Base-by-base conservation (phyloP, 2,797 vertebrate species). In the Hydrocynus forskahlii region DNA sequence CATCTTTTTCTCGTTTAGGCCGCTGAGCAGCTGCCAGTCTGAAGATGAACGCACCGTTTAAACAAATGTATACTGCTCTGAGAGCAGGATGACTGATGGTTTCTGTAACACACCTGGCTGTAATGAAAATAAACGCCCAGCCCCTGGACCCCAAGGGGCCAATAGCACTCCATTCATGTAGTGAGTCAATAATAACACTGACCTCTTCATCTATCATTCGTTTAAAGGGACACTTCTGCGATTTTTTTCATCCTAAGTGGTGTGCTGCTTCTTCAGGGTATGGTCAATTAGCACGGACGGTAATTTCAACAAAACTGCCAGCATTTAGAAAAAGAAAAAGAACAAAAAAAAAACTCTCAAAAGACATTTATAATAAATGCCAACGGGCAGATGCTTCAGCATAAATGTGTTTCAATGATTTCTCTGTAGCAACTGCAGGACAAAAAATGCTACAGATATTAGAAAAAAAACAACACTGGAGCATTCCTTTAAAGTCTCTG, bases 1-100 rank as follows among this genome's bases (percentile, higher is more conserved):
- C 75, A 76, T 67, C 14, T 64, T 35, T 55, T n/a, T 35, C 10
- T 55, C 57, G 13, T 63, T 21, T 17, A 57, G 12, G 25, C 45
- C 29, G 13, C 48, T 52, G 13, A 52, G 13, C 10, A 70, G 67
- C 25, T 55, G 40, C 63, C 35, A 54, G 40, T 25, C 55, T n/a
- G 21, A 16, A 62, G 14, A 76, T 70, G 64, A 76, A 70, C 38
- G 21, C 29, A 57, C 40, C 35, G 67, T 55, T 76, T 35, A 71
- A 64, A 63, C 76, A 70, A 81, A 70, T 54, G 16, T 19, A 45
- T 68, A 63, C 29, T 29, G 80, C 50, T 55, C 57, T 62, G 54
- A 12, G 25, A 1, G 7, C 50, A 35, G 17, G 17, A 38, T 54
- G 50, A 54, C 16, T 35, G 50, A 72, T 72, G 48, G 62, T 21